Evolutionary conservation across 2,113 vertebrate genomes (phyloP).

Genomic region (Ophthalmolycus amberensis): DNA sequence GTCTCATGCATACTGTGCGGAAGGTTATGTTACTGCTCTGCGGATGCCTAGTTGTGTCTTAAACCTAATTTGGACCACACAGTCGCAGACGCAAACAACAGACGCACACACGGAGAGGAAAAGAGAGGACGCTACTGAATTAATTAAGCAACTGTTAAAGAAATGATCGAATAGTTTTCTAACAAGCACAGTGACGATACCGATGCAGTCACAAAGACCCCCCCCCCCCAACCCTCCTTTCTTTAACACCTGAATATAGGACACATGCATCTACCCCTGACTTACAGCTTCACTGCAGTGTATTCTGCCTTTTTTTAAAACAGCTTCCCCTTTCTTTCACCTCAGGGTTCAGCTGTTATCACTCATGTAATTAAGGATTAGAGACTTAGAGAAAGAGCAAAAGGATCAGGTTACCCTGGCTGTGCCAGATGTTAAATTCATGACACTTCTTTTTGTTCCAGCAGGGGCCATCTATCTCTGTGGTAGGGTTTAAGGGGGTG

Average conservation of each 20-base stretch:
- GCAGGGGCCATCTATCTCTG: constrained; percentile 48
- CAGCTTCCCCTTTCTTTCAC: constrained; percentile 13
- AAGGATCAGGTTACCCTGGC: constrained; percentile 53
- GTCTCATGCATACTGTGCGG: constrained; percentile 55
- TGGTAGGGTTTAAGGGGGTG: constrained; percentile 67
- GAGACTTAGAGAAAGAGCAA: constrained; percentile 25
- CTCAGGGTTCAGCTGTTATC: constrained; percentile 52
- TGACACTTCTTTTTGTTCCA: constrained; percentile 35
- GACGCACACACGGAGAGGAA: background rate
- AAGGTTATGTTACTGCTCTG: constrained; percentile 69
- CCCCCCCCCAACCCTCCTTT: background rate
- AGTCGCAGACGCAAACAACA: background rate
- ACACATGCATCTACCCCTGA: constrained; percentile 5
- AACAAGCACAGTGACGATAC: constrained; percentile 18
- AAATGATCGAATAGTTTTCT: constrained; percentile 20
- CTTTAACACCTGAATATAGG: constrained; percentile 18
- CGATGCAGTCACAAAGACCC: background rate
- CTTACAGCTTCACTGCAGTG: background rate
- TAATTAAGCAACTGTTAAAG: constrained; percentile 29
- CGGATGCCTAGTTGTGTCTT: constrained; percentile 57
- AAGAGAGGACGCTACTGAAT: constrained; percentile 24
- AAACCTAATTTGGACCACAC: constrained; percentile 61
- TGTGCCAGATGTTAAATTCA: constrained; percentile 56
- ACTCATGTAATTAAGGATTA: constrained; percentile 59
- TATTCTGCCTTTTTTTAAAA: constrained; percentile 16